Conservation (phyloP, 2,888 invertebrate genomes). For the Alloscopus bannaensis region DNA sequence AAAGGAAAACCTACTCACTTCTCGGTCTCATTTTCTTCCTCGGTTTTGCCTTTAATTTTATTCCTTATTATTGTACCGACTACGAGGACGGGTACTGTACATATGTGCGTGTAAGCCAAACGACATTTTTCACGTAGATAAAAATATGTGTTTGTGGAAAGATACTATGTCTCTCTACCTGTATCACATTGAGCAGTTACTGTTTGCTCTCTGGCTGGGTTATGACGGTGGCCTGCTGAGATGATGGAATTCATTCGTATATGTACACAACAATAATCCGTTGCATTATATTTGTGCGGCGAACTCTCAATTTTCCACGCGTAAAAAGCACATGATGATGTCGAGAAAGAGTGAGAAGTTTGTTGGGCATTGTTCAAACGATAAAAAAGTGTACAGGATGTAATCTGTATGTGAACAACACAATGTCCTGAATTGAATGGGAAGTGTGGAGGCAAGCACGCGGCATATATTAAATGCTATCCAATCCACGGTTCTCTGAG, state of each 20-base stretch:
- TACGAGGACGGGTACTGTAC: too few species aligned
- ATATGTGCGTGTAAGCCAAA: too few species aligned
- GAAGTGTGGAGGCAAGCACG: constrained; percentile 3
- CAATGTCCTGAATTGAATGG: constrained; percentile 46
- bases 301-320: constrained; percentile 43
- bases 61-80: too few species aligned
- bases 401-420: constrained; percentile 58
- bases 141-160: too few species aligned
- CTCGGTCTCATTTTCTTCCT: too few species aligned
- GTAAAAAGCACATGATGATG: constrained; percentile 28
- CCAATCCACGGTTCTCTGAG: too few species aligned
- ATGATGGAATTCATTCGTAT: constrained; percentile 51
- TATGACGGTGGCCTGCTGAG: constrained; percentile 58
- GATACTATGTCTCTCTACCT: too few species aligned
- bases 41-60: too few species aligned
- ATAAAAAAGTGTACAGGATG: constrained; percentile 44
- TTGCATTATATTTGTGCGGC: background rate
- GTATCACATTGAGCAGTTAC: too few species aligned
- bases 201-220: constrained; percentile 43
- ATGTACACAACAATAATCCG: background rate
- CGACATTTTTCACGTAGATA: too few species aligned
- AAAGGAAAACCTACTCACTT: too few species aligned
- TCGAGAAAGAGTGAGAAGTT: constrained; percentile 10
- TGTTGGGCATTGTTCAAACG: constrained; percentile 2
- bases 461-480: constrained; percentile 13